phyloP scores from a whole-genome alignment of 2,888 invertebrate genomes.

The Dimorphilus gyrociliatus region DNA sequence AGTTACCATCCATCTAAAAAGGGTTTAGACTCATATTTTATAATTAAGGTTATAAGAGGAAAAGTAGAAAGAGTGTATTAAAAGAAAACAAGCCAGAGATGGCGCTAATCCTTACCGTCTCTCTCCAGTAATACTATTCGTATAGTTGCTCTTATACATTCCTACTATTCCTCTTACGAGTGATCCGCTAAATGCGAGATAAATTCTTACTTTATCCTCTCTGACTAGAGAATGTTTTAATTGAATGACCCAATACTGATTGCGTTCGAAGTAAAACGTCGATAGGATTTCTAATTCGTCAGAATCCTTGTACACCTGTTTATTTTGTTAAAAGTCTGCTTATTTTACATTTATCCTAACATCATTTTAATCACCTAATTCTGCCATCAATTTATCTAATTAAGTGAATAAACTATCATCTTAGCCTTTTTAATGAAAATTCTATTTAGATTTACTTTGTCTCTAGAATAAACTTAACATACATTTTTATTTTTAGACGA shows the following conservation, averaged over 20 bases:
- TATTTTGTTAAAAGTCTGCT: too few relatives aligned
- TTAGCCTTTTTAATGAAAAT: too few relatives aligned
- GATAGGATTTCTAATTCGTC: constrained; percentile 13
- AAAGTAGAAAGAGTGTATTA: background rate
- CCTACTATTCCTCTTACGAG: constrained; percentile 53
- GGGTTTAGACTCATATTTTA: background rate
- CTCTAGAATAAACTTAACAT: too few relatives aligned
- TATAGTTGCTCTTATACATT: constrained; percentile 52
- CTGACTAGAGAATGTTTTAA: constrained; percentile 14
- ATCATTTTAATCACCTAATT: too few relatives aligned
- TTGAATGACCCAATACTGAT: constrained; percentile 40
- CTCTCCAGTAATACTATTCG: constrained; percentile 19
- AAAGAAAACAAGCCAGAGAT: background rate
- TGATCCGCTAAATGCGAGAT: constrained; percentile 49
- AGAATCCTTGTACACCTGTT: constrained; percentile 2
- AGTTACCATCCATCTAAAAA: constrained; percentile 48
- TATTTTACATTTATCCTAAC: too few relatives aligned
- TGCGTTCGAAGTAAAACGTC: constrained; percentile 30
- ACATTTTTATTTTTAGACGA: too few relatives aligned
- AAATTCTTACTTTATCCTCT: constrained; percentile 31
- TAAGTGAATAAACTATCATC: too few relatives aligned
- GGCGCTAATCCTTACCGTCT: constrained; percentile 15
- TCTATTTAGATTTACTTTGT: too few relatives aligned
- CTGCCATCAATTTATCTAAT: too few relatives aligned
- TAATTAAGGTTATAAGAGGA: background rate